Conservation (phyloP, 1,140 invertebrate species). For the Drosophila micromelanica region DNA sequence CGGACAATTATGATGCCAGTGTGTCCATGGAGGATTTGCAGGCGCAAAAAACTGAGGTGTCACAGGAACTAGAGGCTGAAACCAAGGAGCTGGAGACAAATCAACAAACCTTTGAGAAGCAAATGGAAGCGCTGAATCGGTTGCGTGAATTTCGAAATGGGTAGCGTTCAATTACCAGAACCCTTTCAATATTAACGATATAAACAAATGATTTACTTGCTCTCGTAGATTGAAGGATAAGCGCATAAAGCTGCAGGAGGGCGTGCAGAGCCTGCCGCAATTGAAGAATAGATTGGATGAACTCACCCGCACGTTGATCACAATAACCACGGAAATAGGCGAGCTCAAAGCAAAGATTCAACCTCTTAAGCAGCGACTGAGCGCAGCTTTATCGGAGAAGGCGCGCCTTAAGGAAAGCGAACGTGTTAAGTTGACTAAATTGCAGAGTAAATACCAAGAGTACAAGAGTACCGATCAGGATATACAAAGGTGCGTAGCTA, state of each 20-base stretch:
- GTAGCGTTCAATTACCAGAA: conserved; percentile 6
- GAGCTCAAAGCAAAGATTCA: conserved; percentile 82
- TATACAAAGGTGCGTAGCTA: conserved; percentile 60
- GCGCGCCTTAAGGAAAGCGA: conserved; percentile 84
- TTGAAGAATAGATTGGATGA: conserved; percentile 73
- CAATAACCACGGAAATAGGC: conserved; percentile 83
- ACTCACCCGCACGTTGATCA: conserved; percentile 66
- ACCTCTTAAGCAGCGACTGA: conserved; percentile 84
- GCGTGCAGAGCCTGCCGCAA: conserved; percentile 80
- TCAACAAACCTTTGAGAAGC: conserved; percentile 85
- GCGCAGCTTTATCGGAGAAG: conserved; percentile 80
- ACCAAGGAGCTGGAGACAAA: conserved; percentile 84
- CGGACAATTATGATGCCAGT: conserved; percentile 60
- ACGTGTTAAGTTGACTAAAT: conserved; percentile 67
- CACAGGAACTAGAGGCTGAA: conserved; percentile 63
- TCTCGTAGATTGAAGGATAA: conserved; percentile 64
- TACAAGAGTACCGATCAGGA: conserved; percentile 81
- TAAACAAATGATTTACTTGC: background rate
- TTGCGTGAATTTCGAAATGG: conserved; percentile 63
- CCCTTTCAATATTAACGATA: background rate
- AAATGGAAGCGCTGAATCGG: conserved; percentile 79
- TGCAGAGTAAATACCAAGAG: conserved; percentile 76
- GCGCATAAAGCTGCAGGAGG: conserved; percentile 78
- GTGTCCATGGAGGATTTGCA: conserved; percentile 68
- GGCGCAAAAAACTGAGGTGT: conserved; percentile 66